Evolutionary conservation across 2,113 vertebrate species (phyloP).

Genomic region (Stictonetta naevosa): DNA sequence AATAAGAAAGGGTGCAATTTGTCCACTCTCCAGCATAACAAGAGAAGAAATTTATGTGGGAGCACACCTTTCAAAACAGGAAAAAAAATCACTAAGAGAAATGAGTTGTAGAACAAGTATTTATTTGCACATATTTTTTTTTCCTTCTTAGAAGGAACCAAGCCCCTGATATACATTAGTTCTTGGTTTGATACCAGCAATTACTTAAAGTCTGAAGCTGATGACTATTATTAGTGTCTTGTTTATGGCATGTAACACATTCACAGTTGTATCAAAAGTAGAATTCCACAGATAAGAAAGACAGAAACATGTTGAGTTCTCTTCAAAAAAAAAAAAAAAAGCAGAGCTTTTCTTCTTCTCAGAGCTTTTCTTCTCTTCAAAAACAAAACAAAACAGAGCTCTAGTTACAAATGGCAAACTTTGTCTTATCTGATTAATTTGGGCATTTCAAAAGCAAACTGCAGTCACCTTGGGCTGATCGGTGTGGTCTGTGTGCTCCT

Average conservation of each 20-base stretch:
- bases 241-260: background rate
- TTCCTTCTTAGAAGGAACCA: background rate
- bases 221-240: background rate
- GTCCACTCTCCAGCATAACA: background rate
- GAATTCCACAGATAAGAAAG: background rate
- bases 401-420: background rate
- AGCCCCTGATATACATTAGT: background rate
- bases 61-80: background rate
- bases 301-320: background rate
- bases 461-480: rapidly evolving
- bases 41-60: background rate
- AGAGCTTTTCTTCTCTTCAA: too few species aligned
- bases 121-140: background rate
- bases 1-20: background rate
- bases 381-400: background rate
- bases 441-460: background rate
- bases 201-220: background rate
- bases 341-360: too few species aligned
- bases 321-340: too few species aligned
- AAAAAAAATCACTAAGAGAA: background rate
- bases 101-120: background rate
- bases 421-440: background rate
- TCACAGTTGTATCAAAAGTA: background rate
- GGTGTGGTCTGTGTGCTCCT: background rate
- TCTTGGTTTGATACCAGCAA: background rate